Evolutionary conservation across 2,888 invertebrate genomes (phyloP).

Genomic region (Macropis europaea): DNA sequence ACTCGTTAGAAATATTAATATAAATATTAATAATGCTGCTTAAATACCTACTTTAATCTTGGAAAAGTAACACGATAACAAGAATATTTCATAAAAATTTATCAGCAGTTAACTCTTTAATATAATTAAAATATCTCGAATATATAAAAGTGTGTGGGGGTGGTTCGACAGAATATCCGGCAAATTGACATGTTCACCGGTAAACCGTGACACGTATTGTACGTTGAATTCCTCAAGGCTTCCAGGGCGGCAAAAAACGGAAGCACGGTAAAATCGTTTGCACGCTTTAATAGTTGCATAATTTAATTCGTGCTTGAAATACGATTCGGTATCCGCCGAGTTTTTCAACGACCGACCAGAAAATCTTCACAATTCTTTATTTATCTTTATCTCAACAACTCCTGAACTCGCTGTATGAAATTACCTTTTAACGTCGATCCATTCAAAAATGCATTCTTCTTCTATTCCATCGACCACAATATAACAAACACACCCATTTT

Average conservation of each 20-base stretch:
- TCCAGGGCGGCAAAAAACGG: conserved; percentile 35
- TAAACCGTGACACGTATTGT: conserved; percentile 42
- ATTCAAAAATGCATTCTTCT: neutral
- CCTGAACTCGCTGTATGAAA: neutral
- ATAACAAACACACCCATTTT: neutral
- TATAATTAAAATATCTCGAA: neutral
- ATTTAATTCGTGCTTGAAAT: conserved; percentile 46
- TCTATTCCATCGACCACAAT: neutral
- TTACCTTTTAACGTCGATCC: neutral
- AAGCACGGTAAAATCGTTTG: conserved; percentile 54
- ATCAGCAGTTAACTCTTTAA: no score
- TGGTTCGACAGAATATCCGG: neutral
- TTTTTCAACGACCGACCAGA: conserved; percentile 5
- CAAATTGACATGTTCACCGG: conserved; percentile 3
- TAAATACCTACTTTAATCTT: no score
- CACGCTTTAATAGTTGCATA: conserved; percentile 53
- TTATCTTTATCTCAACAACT: neutral
- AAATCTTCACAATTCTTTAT: conserved; percentile 13
- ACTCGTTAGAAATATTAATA: no score
- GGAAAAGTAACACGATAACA: no score
- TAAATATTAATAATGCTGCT: no score
- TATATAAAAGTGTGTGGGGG: neutral
- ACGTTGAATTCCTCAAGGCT: conserved; percentile 58
- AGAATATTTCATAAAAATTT: no score
- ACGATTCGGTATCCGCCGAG: neutral